phyloP scores from a whole-genome alignment of 1,140 invertebrate genomes.

The Lanistes nyassanus region DNA sequence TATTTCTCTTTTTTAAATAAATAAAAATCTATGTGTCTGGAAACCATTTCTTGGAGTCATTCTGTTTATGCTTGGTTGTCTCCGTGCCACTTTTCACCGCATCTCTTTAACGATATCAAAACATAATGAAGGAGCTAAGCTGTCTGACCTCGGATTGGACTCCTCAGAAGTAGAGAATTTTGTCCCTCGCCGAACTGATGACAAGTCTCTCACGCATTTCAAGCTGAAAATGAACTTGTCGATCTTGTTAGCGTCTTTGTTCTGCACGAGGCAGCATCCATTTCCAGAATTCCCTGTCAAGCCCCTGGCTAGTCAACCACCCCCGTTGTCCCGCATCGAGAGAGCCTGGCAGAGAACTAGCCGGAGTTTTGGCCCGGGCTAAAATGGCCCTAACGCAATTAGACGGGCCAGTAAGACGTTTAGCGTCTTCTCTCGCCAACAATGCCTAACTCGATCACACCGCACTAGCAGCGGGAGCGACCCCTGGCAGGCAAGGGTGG shows the following conservation, averaged over 20 bases:
- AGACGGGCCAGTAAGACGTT: slow-evolving; percentile 11
- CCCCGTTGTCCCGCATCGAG: not conserved
- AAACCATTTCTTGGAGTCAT: too few species aligned
- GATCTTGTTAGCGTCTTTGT: slow-evolving; percentile 1
- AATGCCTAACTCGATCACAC: slow-evolving; percentile 13
- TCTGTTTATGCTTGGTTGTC: too few species aligned
- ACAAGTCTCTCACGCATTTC: not conserved
- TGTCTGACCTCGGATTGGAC: too few species aligned
- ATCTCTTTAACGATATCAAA: too few species aligned
- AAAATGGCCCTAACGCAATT: slow-evolving; percentile 5
- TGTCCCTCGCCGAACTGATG: not conserved
- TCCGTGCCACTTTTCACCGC: too few species aligned
- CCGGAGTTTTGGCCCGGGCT: not conserved
- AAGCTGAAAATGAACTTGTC: not conserved
- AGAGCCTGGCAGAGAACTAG: not conserved
- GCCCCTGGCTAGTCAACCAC: not conserved
- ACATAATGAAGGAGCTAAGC: too few species aligned
- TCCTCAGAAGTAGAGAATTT: too few species aligned
- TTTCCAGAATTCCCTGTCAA: not conserved
- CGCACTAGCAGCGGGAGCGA: not conserved
- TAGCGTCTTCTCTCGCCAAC: slow-evolving; percentile 9
- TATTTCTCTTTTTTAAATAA: not conserved
- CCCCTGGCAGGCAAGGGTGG: not conserved
- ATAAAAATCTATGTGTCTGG: too few species aligned
- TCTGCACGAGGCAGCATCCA: slow-evolving; percentile 5